Evolutionary conservation across 1,140 invertebrate genomes (phyloP), one percentile per base, ranked within the genome.

Genomic region (Apolygus lucorum): DNA sequence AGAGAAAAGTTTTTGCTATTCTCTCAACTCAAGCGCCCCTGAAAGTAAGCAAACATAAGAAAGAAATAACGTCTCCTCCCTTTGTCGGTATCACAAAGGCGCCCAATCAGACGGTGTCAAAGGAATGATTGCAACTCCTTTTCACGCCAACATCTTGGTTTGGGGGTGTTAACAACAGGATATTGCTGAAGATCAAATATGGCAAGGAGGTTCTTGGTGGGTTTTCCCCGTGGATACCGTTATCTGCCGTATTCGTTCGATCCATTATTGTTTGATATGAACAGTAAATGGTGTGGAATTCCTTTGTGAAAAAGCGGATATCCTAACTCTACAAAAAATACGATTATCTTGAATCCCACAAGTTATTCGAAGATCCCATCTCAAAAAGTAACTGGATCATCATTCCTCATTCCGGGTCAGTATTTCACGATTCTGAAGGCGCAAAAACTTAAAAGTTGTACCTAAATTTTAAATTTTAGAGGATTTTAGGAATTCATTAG

Each of bases 11-110:
- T 59, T 59, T 59, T 59, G 54, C 54, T 59, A 59, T 59, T 59
- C 54, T 59, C 54, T 59, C 54, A 59, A 59, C 54, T 59, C 54
- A 17, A 13, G 11, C 22, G 11, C 54, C 34, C 54, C 22, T 13
- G 54, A 59, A 59, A 59, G 54, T 59, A 59, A 59, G 54, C 54
- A 59, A 59, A 59, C 54, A 59, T 59, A 59, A 59, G 54, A 59
- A 59, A 59, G 54, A 24, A 59, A 59, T 59, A 59, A 59, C 54
- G 54, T 24, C 54, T 59, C 54, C 4, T 59, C 54, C 54, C 22
- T 59, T 59, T 8, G 8, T 24, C 8, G 54, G 11, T 59, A 59
- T 11, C 54, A 59, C 54, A 59, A 59, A 59, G 54, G 54, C 13
- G 54, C 22, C 54, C 54, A 59, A 59, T 59, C 54, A 59, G 54